These are phyloP conservation scores for Tetropium fuscum DNA, from an alignment of 2,888 invertebrate genomes.

Conservation along the genomic window DNA sequence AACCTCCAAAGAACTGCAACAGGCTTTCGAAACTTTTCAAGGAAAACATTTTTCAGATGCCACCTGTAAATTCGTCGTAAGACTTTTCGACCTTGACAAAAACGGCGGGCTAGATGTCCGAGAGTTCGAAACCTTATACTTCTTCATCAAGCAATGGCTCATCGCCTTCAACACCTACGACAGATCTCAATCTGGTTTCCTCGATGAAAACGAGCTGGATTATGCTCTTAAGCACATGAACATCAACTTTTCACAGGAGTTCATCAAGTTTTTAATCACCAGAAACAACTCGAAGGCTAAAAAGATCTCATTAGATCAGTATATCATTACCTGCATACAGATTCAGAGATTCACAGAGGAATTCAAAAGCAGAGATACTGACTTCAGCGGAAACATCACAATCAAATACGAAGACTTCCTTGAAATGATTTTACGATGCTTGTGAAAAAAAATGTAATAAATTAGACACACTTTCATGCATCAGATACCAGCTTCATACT, in stretches of 20 bases:
- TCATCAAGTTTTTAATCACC: conserved; percentile 56
- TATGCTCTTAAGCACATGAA: conserved; percentile 58
- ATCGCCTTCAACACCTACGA: conserved; percentile 59
- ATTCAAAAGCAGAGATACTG: conserved; percentile 58
- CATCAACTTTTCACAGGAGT: conserved; percentile 57
- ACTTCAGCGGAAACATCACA: conserved; percentile 57
- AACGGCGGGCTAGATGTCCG: conserved; percentile 59
- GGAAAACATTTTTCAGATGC: conserved; percentile 58
- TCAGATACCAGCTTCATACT: too few relatives aligned
- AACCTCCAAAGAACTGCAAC: conserved; percentile 57
- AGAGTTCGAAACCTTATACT: conserved; percentile 60
- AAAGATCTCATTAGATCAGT: conserved; percentile 60
- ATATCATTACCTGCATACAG: conserved; percentile 62
- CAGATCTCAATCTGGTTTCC: conserved; percentile 52
- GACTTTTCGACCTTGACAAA: conserved; percentile 60
- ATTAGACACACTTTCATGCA: too few relatives aligned
- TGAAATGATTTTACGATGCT: conserved; percentile 56
- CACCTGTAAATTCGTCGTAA: conserved; percentile 60
- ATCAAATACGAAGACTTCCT: conserved; percentile 62
- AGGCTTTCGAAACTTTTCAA: conserved; percentile 60
- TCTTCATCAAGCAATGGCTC: conserved; percentile 60
- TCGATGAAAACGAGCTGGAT: conserved; percentile 56
- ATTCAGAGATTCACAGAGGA: conserved; percentile 63
- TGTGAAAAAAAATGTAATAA: conserved; percentile 30
- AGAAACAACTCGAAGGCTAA: conserved; percentile 54